Evolutionary conservation across 2,797 vertebrate genomes (phyloP), one percentile per base, ranked within the genome.

Genomic region (Mionectes olivaceus): DNA sequence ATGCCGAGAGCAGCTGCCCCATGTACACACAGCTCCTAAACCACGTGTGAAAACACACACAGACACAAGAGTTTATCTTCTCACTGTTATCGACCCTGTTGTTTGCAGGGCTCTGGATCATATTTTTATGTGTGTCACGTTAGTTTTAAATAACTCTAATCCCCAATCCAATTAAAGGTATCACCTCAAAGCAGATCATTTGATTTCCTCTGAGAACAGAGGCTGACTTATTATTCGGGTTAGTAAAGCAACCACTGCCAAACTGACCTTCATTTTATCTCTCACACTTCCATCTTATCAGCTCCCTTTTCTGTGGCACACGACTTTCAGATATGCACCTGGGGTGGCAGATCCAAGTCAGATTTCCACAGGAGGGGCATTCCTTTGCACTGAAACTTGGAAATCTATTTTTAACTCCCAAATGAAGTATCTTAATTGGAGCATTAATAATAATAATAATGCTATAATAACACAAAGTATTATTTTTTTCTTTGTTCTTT

Each of bases 261-360:
- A 78, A 46, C 83, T 95, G 96, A 97, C 96, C 97, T 98, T 97
- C 81, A 25, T 91, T 96, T 97, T 96, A 92, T 96, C 83, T 94
- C 71, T 37, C 56, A 50, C 78, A 65, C 82, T 93, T 95, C 83
- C 87, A 91, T 96, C 89, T 93, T 75, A 63, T 92, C 92, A 70
- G 33, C 59, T 90, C 84, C 93, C 73, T 89, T 95, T 92, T 79
- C 63, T 90, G 68, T 35, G 83, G 22, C 91, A 64, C 74, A 53
- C 5, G 41, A 70, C 60, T 94, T 86, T 94, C 94, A 94, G 75
- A 92, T 78, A 87, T 70, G 50, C 60, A 93, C 70, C 82, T 91
- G 57, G 14, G 67, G 69, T 43, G 70, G 59, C 83, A 95, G 75
- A 95, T 24, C 71, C 64, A 83, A 92, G 92, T 90, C 74, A 87